Percentiles rank a stretch among this genome's conserved stretches.
These are phyloP conservation scores for Pangasianodon gigas DNA, from an alignment of 2,113 vertebrate species.

Conservation along the genomic window DNA sequence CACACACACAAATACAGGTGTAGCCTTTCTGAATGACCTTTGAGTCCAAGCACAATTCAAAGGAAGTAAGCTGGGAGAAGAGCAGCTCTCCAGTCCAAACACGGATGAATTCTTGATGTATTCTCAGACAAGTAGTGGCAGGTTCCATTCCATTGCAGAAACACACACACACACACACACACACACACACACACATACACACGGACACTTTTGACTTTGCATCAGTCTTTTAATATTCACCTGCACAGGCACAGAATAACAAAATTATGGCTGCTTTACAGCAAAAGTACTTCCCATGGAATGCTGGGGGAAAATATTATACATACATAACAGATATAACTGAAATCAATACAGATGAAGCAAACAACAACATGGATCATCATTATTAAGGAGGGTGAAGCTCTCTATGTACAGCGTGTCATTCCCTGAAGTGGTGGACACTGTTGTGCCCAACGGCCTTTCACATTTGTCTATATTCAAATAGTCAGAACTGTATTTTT, in stretches of 20 bases:
- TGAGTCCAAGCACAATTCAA: slow-evolving; percentile 37
- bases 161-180: slow-evolving; percentile 6
- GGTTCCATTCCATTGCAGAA: slow-evolving; percentile 30
- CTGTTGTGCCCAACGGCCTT: slow-evolving; percentile 45
- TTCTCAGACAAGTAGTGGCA: slow-evolving; percentile 51
- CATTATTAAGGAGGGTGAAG: slow-evolving; percentile 55
- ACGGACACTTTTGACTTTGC: slow-evolving; percentile 29
- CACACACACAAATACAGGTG: slow-evolving; percentile 5
- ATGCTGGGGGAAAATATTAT: slow-evolving; percentile 39
- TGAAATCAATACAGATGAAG: slow-evolving; percentile 52
- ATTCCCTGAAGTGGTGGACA: slow-evolving; percentile 73
- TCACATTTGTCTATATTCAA: slow-evolving; percentile 59
- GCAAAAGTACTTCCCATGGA: slow-evolving; percentile 48
- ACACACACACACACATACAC: neutral
- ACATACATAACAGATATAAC: slow-evolving; percentile 58
- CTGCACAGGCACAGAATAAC: slow-evolving; percentile 54
- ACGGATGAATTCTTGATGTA: slow-evolving; percentile 50
- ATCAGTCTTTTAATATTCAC: slow-evolving; percentile 48
- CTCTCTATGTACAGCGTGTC: slow-evolving; percentile 63
- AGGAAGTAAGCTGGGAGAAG: slow-evolving; percentile 35
- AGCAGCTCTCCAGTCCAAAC: slow-evolving; percentile 45
- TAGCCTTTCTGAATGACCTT: slow-evolving; percentile 37
- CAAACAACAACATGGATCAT: slow-evolving; percentile 49
- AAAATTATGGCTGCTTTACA: slow-evolving; percentile 60
- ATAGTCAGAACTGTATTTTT: slow-evolving; percentile 42